A percentile compares a stretch with the other conserved stretches of the same genome.
Conservation (phyloP, 2,113 vertebrate genomes). For the Nibea coibor region DNA sequence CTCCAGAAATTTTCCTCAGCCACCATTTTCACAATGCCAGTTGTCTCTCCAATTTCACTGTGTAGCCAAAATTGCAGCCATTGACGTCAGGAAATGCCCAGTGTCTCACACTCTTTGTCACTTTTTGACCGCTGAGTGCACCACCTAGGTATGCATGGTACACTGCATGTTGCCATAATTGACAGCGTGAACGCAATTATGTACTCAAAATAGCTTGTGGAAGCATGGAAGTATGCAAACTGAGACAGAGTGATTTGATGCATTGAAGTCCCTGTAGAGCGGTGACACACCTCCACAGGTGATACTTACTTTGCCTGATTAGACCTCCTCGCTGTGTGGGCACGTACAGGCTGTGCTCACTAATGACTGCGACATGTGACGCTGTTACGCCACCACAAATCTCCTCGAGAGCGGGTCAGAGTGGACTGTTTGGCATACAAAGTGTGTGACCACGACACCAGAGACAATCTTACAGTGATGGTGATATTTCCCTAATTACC, state of each 20-base stretch:
- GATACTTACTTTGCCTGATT: not conserved
- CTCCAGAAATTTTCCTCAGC: too few species aligned
- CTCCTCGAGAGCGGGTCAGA: not conserved
- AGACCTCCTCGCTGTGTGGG: not conserved
- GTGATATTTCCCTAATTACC: conserved; percentile 17
- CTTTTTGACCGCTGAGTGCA: too few species aligned
- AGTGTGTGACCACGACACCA: not conserved
- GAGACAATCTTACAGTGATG: not conserved
- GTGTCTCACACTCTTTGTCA: too few species aligned
- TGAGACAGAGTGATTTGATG: not conserved
- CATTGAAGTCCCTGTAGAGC: not conserved
- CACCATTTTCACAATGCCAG: too few species aligned
- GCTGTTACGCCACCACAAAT: not conserved
- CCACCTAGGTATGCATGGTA: too few species aligned
- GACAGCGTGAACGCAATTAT: too few species aligned
- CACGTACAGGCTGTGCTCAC: too few species aligned
- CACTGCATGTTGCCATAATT: too few species aligned
- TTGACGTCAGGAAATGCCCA: too few species aligned
- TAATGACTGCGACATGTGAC: not conserved
- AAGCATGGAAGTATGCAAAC: not conserved
- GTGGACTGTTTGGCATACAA: not conserved
- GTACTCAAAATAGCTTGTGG: too few species aligned
- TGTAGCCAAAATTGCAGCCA: too few species aligned
- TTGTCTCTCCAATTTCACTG: too few species aligned
- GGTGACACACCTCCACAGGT: not conserved